A percentile compares a stretch with the other conserved stretches of the same genome.
These are phyloP conservation scores for Actenoides lindsayi DNA, from an alignment of 2,113 vertebrate genomes.

Conservation along the genomic window DNA sequence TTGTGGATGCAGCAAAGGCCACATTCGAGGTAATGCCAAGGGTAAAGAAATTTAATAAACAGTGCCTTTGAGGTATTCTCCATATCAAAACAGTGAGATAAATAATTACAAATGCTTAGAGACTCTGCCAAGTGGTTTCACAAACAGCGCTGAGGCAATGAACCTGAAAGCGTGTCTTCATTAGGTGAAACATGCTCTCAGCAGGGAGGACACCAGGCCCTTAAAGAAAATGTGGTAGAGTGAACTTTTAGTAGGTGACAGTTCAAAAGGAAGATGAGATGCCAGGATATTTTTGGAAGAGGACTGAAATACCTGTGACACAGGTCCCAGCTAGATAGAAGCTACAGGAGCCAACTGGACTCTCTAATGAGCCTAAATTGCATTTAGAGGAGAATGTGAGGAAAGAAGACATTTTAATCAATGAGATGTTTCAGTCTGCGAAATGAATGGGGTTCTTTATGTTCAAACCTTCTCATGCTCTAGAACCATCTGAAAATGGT, in stretches of 20 bases:
- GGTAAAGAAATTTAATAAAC: not conserved
- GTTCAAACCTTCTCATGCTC: not conserved
- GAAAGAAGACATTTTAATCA: not conserved
- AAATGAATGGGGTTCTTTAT: not conserved
- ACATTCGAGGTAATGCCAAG: not conserved
- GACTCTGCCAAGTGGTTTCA: slow-evolving; percentile 34
- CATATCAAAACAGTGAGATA: slow-evolving; percentile 2
- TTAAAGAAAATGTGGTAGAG: not conserved
- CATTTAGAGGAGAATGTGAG: not conserved
- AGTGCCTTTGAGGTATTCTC: slow-evolving; percentile 9
- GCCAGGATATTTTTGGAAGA: not conserved
- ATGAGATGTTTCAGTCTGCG: not conserved
- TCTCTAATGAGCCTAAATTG: not conserved
- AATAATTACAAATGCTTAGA: not conserved
- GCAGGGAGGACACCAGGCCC: not conserved
- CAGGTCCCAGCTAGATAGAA: not conserved
- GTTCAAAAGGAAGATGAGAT: slow-evolving; percentile 13
- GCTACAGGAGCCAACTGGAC: not conserved
- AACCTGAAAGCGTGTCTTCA: not conserved
- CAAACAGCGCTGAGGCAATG: not conserved
- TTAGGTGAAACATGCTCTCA: not conserved
- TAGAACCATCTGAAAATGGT: not conserved
- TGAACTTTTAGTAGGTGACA: not conserved
- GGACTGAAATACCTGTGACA: not conserved
- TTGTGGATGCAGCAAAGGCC: not conserved